Percentiles rank a stretch among this genome's conserved stretches.
Evolutionary conservation across 2,888 invertebrate genomes (phyloP).

Genomic region (Ametastegia equiseti): DNA sequence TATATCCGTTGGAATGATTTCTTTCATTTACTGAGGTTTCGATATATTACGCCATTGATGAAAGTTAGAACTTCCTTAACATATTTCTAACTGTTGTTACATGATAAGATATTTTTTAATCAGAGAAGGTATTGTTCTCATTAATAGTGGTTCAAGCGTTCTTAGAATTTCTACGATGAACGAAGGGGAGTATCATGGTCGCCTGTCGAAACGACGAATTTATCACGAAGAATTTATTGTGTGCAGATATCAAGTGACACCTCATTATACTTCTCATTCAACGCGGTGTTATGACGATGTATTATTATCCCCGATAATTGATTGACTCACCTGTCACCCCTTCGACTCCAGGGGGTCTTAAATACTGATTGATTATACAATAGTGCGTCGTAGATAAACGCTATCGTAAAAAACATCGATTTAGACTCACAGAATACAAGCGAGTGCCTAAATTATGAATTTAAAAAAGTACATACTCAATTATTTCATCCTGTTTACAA

Average conservation of each 20-base stretch:
- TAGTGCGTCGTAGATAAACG: not conserved
- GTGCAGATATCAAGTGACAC: not conserved
- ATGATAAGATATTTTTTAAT: not conserved
- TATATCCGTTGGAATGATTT: not conserved
- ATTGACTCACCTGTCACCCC: constrained; percentile 36
- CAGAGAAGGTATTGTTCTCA: not conserved
- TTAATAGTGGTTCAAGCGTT: not conserved
- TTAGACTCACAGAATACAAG: not conserved
- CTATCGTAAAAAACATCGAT: not conserved
- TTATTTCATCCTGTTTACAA: not conserved
- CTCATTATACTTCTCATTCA: constrained; percentile 33
- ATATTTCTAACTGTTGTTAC: not conserved
- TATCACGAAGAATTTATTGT: constrained; percentile 34
- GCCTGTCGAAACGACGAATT: constrained; percentile 16
- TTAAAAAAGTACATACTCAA: not conserved
- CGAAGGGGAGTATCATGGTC: not conserved
- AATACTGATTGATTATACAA: constrained; percentile 38
- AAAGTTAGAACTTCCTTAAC: too few species aligned
- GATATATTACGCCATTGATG: too few species aligned
- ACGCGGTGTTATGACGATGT: constrained; percentile 7
- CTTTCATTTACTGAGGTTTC: not conserved
- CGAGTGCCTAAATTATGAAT: not conserved
- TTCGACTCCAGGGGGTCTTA: not conserved
- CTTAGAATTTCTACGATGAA: not conserved
- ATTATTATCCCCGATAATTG: constrained; percentile 32